These are phyloP conservation scores for Solenopsis invicta DNA, from an alignment of 1,140 invertebrate genomes.

Conservation along the genomic window DNA sequence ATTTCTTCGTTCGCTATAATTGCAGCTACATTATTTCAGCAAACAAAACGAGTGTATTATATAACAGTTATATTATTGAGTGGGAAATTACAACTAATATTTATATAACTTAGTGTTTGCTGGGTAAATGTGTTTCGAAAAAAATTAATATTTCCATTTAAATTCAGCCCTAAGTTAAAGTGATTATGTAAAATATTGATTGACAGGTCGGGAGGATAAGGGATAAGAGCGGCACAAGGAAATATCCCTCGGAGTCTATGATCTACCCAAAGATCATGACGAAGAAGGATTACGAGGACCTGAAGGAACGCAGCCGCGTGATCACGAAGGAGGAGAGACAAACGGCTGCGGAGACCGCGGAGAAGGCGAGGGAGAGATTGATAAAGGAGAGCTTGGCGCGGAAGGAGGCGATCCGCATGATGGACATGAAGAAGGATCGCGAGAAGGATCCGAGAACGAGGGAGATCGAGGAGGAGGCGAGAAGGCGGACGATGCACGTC, in stretches of 20 bases:
- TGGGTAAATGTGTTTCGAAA: too few relatives aligned
- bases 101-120: too few relatives aligned
- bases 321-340: constrained; percentile 76
- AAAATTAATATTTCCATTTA: background rate
- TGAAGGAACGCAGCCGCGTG: constrained; percentile 70
- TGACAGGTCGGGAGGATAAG: constrained; percentile 8
- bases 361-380: constrained; percentile 74
- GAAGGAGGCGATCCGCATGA: constrained; percentile 78
- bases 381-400: constrained; percentile 78
- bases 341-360: constrained; percentile 50
- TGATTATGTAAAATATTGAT: background rate
- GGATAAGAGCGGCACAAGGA: background rate
- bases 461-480: constrained; percentile 83
- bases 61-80: too few relatives aligned
- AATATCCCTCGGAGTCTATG: constrained; percentile 55
- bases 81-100: too few relatives aligned
- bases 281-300: constrained; percentile 79
- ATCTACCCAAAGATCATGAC: constrained; percentile 78
- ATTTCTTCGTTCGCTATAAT: background rate
- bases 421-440: constrained; percentile 77
- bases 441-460: constrained; percentile 64
- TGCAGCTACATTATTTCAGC: background rate
- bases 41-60: too few relatives aligned
- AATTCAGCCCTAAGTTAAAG: background rate
- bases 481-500: constrained; percentile 80